Base-by-base conservation (phyloP, 2,113 vertebrate genomes). In the Melanocharis versteri region DNA sequence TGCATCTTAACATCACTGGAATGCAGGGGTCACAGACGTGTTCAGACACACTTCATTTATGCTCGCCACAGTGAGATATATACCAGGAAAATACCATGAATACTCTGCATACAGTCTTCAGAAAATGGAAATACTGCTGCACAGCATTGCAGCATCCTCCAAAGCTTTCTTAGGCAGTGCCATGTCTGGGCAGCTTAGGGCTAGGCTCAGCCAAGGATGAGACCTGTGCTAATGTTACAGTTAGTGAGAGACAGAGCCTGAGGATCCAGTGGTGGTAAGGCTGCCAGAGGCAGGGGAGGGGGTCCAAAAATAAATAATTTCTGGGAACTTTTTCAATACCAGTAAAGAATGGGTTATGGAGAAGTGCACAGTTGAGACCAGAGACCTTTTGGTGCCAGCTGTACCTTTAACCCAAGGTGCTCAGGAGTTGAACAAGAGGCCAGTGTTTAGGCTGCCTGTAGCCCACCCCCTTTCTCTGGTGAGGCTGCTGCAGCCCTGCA, bases 301-400 rank as follows among this genome's bases (percentile, higher is more conserved):
- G 0, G 4, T 2, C 22, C 9, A 40, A 58, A 89, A 69, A 7
- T 3, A 15, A 10, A 69, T 50, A 14, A n/a, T 42, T 69, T 42
- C 27, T 31, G 37, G 27, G 27, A 70, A 20, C 9, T 27, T 45
- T 77, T 48, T 75, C 17, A 44, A 42, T 22, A 33, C 10, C 11
- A 56, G 10, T 28, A 35, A 35, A 0, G 0, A 37, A 15, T 53
- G n/a, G 12, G 13, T 33, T 91, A n/a, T 2, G 4, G 35, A 65
- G 10, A 28, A 57, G 18, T 26, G 21, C 30, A 71, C n/a, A 83
- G 31, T 1, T 61, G 31, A 71, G 37, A 87, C 30, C 18, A 47
- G 42, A 51, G 23, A 31, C 21, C 23, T 77, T 17, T n/a, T 68
- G 54, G 23, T 44, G 11, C 47, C 48, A 53, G 44, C n/a, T 48